A percentile compares a stretch with the other conserved stretches of the same genome.
Conservation (phyloP, 2,888 invertebrate genomes). For the Harpalus rubripes region DNA sequence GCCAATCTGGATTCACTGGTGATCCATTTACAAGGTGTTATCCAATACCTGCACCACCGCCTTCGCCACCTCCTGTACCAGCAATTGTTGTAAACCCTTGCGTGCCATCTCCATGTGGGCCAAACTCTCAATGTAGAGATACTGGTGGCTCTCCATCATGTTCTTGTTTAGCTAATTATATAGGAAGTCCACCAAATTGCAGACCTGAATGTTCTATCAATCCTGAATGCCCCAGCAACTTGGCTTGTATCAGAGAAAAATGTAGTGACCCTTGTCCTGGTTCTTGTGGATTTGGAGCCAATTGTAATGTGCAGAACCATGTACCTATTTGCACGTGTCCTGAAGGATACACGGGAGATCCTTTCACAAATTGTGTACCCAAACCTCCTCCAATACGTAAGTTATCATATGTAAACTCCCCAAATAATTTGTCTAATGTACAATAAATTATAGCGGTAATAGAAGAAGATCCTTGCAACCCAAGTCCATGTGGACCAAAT, state of each 20-base stretch:
- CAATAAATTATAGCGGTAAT: slow-evolving; percentile 50
- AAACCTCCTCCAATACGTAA: slow-evolving; percentile 71
- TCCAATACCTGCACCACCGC: slow-evolving; percentile 57
- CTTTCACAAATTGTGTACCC: slow-evolving; percentile 81
- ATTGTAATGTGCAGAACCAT: slow-evolving; percentile 85
- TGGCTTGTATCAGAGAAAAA: slow-evolving; percentile 87
- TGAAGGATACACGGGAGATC: slow-evolving; percentile 86
- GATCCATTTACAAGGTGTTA: slow-evolving; percentile 82
- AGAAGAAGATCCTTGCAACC: slow-evolving; percentile 80
- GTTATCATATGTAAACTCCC: slow-evolving; percentile 5
- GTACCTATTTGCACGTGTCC: slow-evolving; percentile 87
- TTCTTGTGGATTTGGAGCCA: slow-evolving; percentile 84
- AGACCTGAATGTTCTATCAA: slow-evolving; percentile 82
- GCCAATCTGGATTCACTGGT: slow-evolving; percentile 80
- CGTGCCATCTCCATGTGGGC: slow-evolving; percentile 77
- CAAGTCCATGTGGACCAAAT: slow-evolving; percentile 84
- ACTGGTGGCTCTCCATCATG: slow-evolving; percentile 85
- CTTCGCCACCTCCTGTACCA: slow-evolving; percentile 70
- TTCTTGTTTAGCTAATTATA: slow-evolving; percentile 84
- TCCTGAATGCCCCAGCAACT: slow-evolving; percentile 86
- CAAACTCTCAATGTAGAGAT: slow-evolving; percentile 81
- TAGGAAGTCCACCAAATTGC: slow-evolving; percentile 83
- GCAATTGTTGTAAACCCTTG: slow-evolving; percentile 73
- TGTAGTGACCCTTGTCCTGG: slow-evolving; percentile 91
- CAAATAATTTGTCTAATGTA: not conserved